Percentiles rank a stretch among this genome's conserved stretches.
Evolutionary conservation across 2,113 vertebrate genomes (phyloP).

Genomic region (Myiagra hebetior): DNA sequence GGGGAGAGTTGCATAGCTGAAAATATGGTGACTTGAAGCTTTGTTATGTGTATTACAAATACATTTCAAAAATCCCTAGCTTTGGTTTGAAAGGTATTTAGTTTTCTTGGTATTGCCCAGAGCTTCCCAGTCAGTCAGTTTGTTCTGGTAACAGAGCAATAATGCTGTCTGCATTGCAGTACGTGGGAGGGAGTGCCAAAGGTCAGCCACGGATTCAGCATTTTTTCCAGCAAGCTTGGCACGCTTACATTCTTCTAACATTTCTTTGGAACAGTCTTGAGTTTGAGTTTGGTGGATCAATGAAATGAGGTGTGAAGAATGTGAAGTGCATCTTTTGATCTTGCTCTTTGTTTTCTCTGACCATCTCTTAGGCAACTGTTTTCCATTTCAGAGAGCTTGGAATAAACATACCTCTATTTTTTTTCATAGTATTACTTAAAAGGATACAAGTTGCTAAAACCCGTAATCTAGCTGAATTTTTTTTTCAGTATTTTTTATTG

Average conservation of each 20-base stretch:
- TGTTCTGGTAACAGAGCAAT: background rate
- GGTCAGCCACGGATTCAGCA: background rate
- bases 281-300: background rate
- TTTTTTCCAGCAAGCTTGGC: background rate
- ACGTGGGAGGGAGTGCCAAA: background rate
- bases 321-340: background rate
- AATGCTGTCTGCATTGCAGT: background rate
- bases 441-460: background rate
- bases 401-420: background rate
- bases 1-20: background rate
- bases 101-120: background rate
- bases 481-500: background rate
- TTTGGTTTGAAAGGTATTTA: background rate
- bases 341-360: background rate
- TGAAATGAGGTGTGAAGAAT: background rate
- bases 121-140: background rate
- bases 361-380: background rate
- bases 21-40: background rate
- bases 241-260: background rate
- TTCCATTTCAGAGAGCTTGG: background rate
- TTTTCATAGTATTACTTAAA: background rate
- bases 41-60: background rate
- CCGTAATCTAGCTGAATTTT: background rate
- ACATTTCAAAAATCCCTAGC: background rate
- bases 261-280: background rate